These are phyloP conservation scores for Strongylocentrotus purpuratus DNA, from an alignment of 35 echinoderm and acorn worm genomes.

Conservation along the genomic window DNA sequence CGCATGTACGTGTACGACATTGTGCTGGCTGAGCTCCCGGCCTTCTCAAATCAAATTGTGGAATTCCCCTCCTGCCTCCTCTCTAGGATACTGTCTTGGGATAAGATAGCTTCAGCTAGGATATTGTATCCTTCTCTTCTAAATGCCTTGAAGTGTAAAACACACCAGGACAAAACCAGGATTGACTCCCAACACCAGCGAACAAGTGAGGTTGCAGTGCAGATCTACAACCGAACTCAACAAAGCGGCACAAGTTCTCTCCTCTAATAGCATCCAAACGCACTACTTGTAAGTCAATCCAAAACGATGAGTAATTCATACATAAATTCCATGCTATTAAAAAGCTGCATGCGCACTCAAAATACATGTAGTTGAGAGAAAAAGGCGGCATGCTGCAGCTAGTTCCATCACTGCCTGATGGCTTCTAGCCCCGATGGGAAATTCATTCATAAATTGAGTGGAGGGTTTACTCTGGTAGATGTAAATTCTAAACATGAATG, in stretches of 20 bases:
- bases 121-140: background rate
- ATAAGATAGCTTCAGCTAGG: background rate
- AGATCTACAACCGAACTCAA: background rate
- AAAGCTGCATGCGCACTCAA: conserved; percentile 12
- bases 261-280: background rate
- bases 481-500: background rate
- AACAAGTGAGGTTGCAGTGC: background rate
- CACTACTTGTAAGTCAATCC: conserved; percentile 33
- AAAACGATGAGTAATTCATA: conserved; percentile 44
- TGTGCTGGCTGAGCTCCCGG: background rate
- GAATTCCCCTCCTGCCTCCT: background rate
- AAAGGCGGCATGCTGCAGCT: background rate
- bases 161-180: background rate
- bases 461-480: background rate
- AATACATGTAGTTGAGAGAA: conserved; percentile 12
- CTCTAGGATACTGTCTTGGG: background rate
- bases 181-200: background rate
- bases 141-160: background rate
- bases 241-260: background rate
- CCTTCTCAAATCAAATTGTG: background rate
- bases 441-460: background rate
- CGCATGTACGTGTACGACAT: conserved; percentile 27
- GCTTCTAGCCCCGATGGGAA: background rate
- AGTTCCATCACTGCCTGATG: background rate
- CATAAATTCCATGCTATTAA: conserved; percentile 39